Base-by-base conservation (phyloP, 2,797 vertebrate genomes). In the Furcifer pardalis region DNA sequence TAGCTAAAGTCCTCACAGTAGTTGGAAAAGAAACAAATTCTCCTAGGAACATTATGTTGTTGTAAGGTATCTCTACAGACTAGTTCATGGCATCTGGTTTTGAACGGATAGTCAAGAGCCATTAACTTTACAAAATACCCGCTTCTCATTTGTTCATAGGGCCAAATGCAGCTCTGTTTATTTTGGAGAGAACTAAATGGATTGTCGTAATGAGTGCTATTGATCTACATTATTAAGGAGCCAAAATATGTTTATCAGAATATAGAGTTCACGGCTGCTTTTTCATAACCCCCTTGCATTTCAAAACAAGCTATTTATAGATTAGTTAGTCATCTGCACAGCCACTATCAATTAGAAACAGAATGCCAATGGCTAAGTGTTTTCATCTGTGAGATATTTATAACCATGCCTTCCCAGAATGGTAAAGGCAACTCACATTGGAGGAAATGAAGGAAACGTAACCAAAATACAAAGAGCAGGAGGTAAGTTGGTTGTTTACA, bases 231-330 rank as follows among this genome's bases (percentile, higher is more conserved):
- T 42, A n/a, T 3, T 73, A 42, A 25, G 17, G n/a, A 56, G 69
- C 42, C 27, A 12, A 37, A 40, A 7, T 44, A 44, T 42, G 46
- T 2, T 30, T 72, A 17, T 71, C n/a, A n/a, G 35, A 63, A 15
- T 12, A 46, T 46, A 75, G 27, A 4, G 13, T 71, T 9, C n/a
- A 23, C 32, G 46, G 66, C 21, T 44, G 13, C 49, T 32, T 46
- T 75, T 62, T 59, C 77, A 30, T 62, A 42, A 13, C 3, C 9
- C 32, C 25, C 27, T 23, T 63, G 27, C 19, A 83, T 65, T 79
- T 77, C 37, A 84, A 62, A 35, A 7, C 37, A 71, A 63, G n/a
- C 13, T 77, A 74, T 69, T 77, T 44, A 66, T 80, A 66, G 49
- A 84, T 52, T 65, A 9, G 25, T 40, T 79, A 15, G 37, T 73